These are phyloP conservation scores for Dyspetes luteomarginatus DNA, from an alignment of 2,888 invertebrate genomes.

Conservation along the genomic window DNA sequence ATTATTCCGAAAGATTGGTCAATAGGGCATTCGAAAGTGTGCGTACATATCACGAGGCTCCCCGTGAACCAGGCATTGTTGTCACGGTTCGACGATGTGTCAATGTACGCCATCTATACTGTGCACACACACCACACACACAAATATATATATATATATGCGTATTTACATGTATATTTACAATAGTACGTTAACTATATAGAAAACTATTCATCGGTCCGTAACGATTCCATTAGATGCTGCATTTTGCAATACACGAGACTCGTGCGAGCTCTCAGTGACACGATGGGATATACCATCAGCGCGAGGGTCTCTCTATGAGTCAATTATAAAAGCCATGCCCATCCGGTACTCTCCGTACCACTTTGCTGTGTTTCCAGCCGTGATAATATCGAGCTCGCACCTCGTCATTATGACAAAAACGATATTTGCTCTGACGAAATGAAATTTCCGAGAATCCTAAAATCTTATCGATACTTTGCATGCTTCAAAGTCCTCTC, in stretches of 20 bases:
- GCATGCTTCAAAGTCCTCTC: too few species aligned
- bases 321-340: constrained; percentile 70
- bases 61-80: constrained; percentile 44
- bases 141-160: constrained; percentile 14
- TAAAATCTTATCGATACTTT: not conserved
- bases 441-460: constrained; percentile 14
- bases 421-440: constrained; percentile 23
- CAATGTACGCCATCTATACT: constrained; percentile 45
- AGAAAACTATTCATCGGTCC: constrained; percentile 67
- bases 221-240: constrained; percentile 65
- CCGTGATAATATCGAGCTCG: constrained; percentile 27
- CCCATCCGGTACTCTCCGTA: constrained; percentile 77
- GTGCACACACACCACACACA: not conserved
- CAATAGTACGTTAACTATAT: not conserved
- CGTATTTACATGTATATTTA: not conserved
- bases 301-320: constrained; percentile 36
- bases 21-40: constrained; percentile 44
- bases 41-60: constrained; percentile 3
- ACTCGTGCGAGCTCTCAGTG: constrained; percentile 10
- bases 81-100: constrained; percentile 59
- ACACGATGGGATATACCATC: constrained; percentile 18
- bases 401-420: constrained; percentile 1
- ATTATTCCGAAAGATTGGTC: constrained; percentile 17
- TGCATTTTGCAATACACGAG: constrained; percentile 62
- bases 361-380: not conserved